A percentile compares a stretch with the other conserved stretches of the same genome.
Conservation (phyloP, 2,797 vertebrate species). For the Allobates femoralis region DNA sequence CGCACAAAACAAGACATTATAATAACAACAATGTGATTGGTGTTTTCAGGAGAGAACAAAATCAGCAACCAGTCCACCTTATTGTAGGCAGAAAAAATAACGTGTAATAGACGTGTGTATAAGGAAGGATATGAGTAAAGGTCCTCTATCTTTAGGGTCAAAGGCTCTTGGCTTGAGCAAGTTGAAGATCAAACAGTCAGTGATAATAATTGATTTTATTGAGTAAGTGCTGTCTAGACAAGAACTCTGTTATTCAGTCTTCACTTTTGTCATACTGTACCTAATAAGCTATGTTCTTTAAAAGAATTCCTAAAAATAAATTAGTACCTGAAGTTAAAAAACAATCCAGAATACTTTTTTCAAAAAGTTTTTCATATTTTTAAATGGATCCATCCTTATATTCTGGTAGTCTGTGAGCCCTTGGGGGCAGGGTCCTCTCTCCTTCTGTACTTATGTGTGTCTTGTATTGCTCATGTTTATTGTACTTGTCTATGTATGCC, state of each 20-base stretch:
- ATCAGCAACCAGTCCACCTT: neutral
- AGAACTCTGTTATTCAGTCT: neutral
- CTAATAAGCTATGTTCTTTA: neutral
- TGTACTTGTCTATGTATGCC: too few species aligned
- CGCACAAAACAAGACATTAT: too few species aligned
- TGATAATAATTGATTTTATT: conserved; percentile 3
- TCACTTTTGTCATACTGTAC: neutral
- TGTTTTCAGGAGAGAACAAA: too few species aligned
- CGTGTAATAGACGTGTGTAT: neutral
- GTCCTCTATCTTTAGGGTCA: neutral
- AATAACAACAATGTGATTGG: too few species aligned
- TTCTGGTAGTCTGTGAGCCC: too few species aligned
- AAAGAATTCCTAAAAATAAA: neutral
- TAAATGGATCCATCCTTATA: too few species aligned
- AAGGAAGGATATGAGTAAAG: neutral
- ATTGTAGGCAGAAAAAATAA: neutral
- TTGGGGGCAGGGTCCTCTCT: too few species aligned
- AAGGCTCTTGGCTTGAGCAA: neutral
- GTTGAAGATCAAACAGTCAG: neutral
- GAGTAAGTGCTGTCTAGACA: neutral
- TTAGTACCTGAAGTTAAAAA: neutral
- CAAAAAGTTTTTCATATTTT: neutral
- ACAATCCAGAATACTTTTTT: neutral
- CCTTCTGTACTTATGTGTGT: too few species aligned
- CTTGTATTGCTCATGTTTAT: too few species aligned